Conservation (phyloP, 2,113 vertebrate genomes). For the Chaetops frenatus region DNA sequence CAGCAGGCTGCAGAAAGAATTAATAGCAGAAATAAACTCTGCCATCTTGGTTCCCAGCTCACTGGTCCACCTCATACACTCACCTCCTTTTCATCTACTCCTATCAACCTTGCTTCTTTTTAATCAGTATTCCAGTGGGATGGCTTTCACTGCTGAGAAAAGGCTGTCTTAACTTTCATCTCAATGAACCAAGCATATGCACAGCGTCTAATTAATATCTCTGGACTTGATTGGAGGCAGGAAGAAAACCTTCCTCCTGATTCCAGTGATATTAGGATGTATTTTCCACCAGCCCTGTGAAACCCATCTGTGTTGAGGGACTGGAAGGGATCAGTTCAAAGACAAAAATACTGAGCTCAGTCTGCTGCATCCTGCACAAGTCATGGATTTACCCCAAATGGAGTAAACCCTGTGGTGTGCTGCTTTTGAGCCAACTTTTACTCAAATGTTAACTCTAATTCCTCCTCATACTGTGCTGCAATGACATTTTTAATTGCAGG, state of each 20-base stretch:
- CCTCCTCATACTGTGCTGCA: neutral
- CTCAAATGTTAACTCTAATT: neutral
- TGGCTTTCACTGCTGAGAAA: neutral
- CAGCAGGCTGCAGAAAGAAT: neutral
- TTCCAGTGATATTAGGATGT: neutral
- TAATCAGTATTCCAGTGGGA: neutral
- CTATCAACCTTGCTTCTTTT: neutral
- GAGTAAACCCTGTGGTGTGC: neutral
- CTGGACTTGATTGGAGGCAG: neutral
- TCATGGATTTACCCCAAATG: neutral
- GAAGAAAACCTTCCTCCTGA: neutral
- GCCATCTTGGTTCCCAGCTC: neutral
- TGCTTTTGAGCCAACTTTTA: neutral
- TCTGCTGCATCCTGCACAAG: neutral
- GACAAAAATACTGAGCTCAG: neutral
- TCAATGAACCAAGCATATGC: neutral
- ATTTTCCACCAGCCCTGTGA: neutral
- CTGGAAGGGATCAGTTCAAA: neutral
- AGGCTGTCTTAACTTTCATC: conserved; percentile 10
- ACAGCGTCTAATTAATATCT: neutral
- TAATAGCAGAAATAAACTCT: neutral
- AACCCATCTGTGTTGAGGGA: neutral
- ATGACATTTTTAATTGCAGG: neutral
- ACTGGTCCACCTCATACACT: neutral
- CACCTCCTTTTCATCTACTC: neutral